Evolutionary conservation across 2,797 vertebrate genomes (phyloP).

Genomic region (Scolopax bukidnonensis): DNA sequence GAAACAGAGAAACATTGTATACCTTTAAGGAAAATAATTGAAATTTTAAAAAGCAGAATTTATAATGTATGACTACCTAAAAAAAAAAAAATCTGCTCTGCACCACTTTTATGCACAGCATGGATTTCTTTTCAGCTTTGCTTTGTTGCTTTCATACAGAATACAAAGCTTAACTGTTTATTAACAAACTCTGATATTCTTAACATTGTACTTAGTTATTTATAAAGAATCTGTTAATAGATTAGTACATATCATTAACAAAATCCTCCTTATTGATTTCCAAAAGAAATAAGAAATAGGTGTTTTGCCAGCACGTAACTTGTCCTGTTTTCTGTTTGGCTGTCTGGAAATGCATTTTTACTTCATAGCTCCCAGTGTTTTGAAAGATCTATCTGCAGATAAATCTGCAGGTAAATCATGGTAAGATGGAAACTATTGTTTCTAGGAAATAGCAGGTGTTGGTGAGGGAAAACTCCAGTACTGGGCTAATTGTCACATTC

Average conservation of each 20-base stretch:
- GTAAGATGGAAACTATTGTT: constrained; percentile 32
- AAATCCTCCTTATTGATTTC: not conserved
- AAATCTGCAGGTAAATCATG: constrained; percentile 35
- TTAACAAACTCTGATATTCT: not conserved
- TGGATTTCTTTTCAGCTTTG: constrained; percentile 24
- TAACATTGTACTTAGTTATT: not conserved
- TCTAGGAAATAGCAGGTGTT: constrained; percentile 57
- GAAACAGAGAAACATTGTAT: not conserved
- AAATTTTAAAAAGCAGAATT: not conserved
- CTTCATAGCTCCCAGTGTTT: not conserved
- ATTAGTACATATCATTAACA: not conserved
- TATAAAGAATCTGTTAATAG: not conserved
- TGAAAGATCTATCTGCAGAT: constrained; percentile 50
- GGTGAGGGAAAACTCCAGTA: constrained; percentile 2
- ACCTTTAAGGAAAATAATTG: not conserved
- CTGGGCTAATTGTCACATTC: constrained; percentile 53
- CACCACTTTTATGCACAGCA: not conserved
- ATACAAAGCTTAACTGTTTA: not conserved
- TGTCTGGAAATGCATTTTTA: constrained; percentile 8
- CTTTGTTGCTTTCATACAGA: not conserved
- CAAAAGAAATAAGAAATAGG: not conserved
- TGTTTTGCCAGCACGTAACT: constrained; percentile 2
- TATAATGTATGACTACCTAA: not conserved
- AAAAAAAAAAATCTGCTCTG: not conserved
- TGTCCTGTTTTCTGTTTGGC: constrained; percentile 18